Evolutionary conservation across 2,888 invertebrate genomes (phyloP), one percentile per base, ranked within the genome.

Genomic region (Leistus spinibarbis): DNA sequence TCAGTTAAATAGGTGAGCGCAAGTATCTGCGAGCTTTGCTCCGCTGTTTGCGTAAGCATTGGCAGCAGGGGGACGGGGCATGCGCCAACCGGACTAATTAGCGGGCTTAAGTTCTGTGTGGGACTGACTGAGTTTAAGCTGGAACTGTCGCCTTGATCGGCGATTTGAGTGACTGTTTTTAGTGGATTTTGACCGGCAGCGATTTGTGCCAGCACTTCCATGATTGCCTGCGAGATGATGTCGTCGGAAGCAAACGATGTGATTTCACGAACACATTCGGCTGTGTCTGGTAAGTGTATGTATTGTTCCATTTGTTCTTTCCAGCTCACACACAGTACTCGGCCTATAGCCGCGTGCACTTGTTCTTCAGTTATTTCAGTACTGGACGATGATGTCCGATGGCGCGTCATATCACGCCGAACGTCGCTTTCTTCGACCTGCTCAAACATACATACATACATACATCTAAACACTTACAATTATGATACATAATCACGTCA

Each of bases 271-370:
- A 85, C 70, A 9, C 80, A 80, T 65, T 83, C 83, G 1, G 87
- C 84, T 3, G 86, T 87, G 77, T 88, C 85, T 0, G 88, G 86
- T 63, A 89, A 81, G 79, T 86, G 87, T 79, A 88, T 83, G 57
- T 82, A 83, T 16, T 84, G 85, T 56, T 87, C 87, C 10, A 81
- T 81, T 17, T 85, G 80, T 76, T 86, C 84, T 75, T 86, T 87
- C 91, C 93, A 94, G 1, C 93, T 91, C 54, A 92, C 91, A 82
- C 92, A 91, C 17, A 95, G 85, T 73, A 95, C 90, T 81, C 91
- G 89, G 1, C 91, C 91, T 65, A 93, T 87, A 78, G 91, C 88
- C 71, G 87, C 85, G 77, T 90, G 86, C 22, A 92, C 86, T 81
- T 92, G 91, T 69, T 92, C 91, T 77, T 89, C 89, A 4, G 90